Evolutionary conservation across 2,888 invertebrate genomes (phyloP).

Genomic region (Harmothoe impar): DNA sequence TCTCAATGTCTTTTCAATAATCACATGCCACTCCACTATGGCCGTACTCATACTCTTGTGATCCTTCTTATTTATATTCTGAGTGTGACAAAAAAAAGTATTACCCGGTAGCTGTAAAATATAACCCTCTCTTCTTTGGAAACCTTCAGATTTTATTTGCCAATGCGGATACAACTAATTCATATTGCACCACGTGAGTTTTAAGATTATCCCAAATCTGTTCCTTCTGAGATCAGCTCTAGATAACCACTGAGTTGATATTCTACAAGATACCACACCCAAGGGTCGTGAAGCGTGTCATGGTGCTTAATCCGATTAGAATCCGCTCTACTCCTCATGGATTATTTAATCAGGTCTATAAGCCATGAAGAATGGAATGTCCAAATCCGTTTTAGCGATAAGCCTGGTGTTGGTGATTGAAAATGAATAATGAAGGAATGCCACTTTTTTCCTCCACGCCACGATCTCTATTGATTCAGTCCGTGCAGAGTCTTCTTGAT

Average conservation of each 20-base stretch:
- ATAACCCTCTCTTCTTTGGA: too few species aligned
- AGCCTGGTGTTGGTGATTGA: constrained; percentile 31
- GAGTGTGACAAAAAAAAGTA: too few species aligned
- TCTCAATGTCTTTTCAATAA: too few species aligned
- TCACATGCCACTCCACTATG: too few species aligned
- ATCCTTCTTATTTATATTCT: too few species aligned
- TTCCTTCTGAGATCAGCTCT: too few species aligned
- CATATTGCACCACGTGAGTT: too few species aligned
- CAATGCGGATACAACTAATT: too few species aligned
- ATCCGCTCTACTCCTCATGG: neutral
- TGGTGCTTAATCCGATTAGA: constrained; percentile 26
- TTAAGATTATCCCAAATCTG: too few species aligned
- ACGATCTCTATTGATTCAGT: constrained; percentile 35
- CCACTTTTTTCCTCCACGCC: neutral
- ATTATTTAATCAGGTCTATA: constrained; percentile 53
- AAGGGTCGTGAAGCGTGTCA: neutral
- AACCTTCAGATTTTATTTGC: too few species aligned
- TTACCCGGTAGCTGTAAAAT: too few species aligned
- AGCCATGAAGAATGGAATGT: constrained; percentile 42
- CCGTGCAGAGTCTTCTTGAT: neutral
- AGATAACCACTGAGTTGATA: neutral
- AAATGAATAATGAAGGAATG: constrained; percentile 45
- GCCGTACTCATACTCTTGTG: too few species aligned
- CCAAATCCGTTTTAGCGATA: constrained; percentile 26
- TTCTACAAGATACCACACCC: neutral